Evolutionary conservation across 2,797 vertebrate species (phyloP).

Genomic region (Prunella strophiata): DNA sequence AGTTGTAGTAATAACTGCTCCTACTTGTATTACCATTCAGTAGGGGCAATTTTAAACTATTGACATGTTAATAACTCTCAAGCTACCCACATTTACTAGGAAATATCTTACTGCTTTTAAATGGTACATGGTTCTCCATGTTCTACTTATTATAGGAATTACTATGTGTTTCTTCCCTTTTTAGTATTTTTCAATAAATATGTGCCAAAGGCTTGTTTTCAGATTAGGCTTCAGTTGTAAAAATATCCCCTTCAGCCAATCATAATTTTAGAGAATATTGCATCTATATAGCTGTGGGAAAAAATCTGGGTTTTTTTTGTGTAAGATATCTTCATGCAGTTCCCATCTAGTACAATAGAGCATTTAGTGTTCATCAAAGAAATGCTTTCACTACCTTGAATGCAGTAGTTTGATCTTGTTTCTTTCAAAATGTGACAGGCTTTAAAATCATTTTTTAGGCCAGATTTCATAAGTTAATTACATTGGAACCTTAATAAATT

Average conservation of each 20-base stretch:
- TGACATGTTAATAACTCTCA: not conserved
- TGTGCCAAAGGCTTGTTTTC: not conserved
- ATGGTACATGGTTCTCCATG: not conserved
- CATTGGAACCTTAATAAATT: not conserved
- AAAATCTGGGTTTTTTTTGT: not conserved
- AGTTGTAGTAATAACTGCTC: not conserved
- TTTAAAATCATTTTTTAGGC: not conserved
- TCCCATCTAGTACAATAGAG: not conserved
- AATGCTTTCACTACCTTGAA: not conserved
- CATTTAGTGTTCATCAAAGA: not conserved
- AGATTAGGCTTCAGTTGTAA: not conserved
- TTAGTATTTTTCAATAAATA: not conserved
- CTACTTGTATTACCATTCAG: not conserved
- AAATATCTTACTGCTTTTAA: not conserved
- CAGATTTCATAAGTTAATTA: not conserved
- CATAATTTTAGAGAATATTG: not conserved
- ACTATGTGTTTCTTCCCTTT: not conserved
- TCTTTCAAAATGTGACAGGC: constrained; percentile 3
- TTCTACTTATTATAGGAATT: not conserved
- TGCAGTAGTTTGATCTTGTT: not conserved
- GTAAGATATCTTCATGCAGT: not conserved
- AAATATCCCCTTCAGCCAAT: not conserved
- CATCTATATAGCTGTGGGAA: not conserved
- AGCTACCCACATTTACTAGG: not conserved
- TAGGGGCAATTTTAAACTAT: not conserved